Evolutionary conservation across 1,140 invertebrate genomes (phyloP), one percentile per base, ranked within the genome.

Genomic region (Chrysomallon squamiferum): DNA sequence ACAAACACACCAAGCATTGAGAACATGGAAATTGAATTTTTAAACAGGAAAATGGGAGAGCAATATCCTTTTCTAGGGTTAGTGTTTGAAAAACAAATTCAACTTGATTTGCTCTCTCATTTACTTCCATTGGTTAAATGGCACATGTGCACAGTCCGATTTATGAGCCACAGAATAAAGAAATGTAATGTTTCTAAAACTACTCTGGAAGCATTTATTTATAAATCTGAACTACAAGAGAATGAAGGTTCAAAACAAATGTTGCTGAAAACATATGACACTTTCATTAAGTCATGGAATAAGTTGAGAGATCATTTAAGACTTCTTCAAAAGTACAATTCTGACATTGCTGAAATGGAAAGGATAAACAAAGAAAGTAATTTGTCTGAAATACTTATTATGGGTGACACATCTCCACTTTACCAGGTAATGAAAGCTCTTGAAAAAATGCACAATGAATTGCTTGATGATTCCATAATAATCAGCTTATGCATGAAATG

Each of bases 271-370:
- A 49, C 49, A 29, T 67, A 67, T 35, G 62, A 66, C 15, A 49
- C 63, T 29, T 68, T 71, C 43, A 68, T 52, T 58, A 32, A 60
- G 25, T 50, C 65, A 11, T 71, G 69, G 69, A 67, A 71, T 58
- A 58, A 62, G 25, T 49, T 71, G 41, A 52, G n/a, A 58, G 61
- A 60, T 27, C 13, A 62, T 0, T 41, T 54, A 20, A 3, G 3
- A 6, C 3, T 54, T 11, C 29, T 54, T 25, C 22, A 54, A 54
- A 25, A 27, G 15, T 54, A 54, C 25, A 54, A 54, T 54, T 25
- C 22, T 27, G 22, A 27, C 25, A 54, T 54, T 27, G 22, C n/a
- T 20, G 25, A 54, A 25, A 54, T 54, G 22, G 22, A 25, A 27
- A 54, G 50, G 50, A 30, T 54, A 13, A 18, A 54, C 7, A 54